Conservation (phyloP, 2,797 vertebrate genomes). For the Myotis myotis region DNA sequence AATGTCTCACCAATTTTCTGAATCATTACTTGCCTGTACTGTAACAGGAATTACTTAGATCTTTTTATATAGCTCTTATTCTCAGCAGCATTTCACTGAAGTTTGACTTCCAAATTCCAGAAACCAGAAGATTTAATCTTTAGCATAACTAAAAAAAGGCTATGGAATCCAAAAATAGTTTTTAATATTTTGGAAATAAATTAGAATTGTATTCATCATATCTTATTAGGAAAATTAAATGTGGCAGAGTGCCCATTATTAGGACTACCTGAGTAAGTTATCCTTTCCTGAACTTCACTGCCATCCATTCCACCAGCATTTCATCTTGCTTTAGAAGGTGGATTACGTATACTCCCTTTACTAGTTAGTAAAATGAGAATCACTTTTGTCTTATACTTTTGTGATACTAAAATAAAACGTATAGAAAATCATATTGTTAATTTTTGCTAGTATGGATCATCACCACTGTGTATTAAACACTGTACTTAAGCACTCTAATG, state of each 20-base stretch:
- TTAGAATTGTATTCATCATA: neutral
- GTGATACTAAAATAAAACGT: slow-evolving; percentile 22
- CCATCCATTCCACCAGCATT: neutral
- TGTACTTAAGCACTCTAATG: neutral
- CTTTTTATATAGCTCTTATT: neutral
- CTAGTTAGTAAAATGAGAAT: slow-evolving; percentile 5
- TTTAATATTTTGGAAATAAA: slow-evolving; percentile 38
- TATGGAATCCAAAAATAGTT: neutral
- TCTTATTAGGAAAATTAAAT: neutral
- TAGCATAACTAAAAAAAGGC: neutral
- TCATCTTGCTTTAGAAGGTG: neutral
- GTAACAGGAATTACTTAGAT: neutral
- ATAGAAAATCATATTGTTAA: neutral
- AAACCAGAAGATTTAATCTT: slow-evolving; percentile 35
- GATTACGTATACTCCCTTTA: neutral
- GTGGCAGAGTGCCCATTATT: neutral
- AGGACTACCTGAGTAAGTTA: neutral
- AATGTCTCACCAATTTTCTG: neutral
- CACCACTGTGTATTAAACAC: neutral
- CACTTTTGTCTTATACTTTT: neutral
- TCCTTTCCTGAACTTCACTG: neutral
- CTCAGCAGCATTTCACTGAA: neutral
- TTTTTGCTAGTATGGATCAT: slow-evolving; percentile 1
- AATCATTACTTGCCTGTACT: neutral
- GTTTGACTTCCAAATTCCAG: slow-evolving; percentile 14